phyloP scores from a whole-genome alignment of 1,140 invertebrate species.

The Cephus cinctus region DNA sequence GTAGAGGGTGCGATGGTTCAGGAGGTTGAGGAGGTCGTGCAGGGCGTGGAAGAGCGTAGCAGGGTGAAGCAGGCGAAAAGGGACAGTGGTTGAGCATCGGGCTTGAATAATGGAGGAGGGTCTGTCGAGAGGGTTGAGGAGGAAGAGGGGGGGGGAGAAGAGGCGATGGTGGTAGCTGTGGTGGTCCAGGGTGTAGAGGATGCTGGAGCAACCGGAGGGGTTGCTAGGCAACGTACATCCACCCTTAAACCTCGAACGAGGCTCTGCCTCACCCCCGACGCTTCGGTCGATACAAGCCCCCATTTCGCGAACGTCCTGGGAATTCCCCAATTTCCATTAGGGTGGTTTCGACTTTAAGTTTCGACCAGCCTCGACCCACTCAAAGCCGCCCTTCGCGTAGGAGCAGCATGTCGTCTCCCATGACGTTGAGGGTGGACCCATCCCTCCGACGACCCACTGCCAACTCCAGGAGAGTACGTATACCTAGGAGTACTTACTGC shows the following conservation, averaged over 20 bases:
- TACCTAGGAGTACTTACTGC: too few species aligned
- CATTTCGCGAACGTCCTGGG: slow-evolving; percentile 44
- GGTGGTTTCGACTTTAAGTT: slow-evolving; percentile 35
- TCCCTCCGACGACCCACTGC: too few species aligned
- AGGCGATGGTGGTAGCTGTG: not conserved
- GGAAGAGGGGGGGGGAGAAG: slow-evolving; percentile 20
- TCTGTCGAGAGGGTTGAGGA: not conserved
- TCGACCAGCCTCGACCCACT: slow-evolving; percentile 7
- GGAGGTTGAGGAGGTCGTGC: slow-evolving; percentile 4
- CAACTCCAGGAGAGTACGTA: too few species aligned
- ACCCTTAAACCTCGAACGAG: slow-evolving; percentile 52
- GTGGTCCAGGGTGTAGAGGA: slow-evolving; percentile 4
- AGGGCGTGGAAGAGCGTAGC: slow-evolving; percentile 9
- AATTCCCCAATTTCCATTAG: slow-evolving; percentile 52
- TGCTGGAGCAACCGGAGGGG: slow-evolving; percentile 28
- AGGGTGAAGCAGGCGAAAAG: slow-evolving; percentile 28
- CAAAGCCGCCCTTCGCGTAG: too few species aligned
- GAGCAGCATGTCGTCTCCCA: too few species aligned
- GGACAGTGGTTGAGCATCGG: slow-evolving; percentile 47
- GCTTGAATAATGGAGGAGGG: slow-evolving; percentile 46
- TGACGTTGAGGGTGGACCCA: too few species aligned
- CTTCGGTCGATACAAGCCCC: slow-evolving; percentile 49
- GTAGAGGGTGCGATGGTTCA: not conserved
- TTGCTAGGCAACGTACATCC: slow-evolving; percentile 55
- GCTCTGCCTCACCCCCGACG: slow-evolving; percentile 33